phyloP scores from a whole-genome alignment of 1,140 invertebrate species.

The Drosophila miranda region DNA sequence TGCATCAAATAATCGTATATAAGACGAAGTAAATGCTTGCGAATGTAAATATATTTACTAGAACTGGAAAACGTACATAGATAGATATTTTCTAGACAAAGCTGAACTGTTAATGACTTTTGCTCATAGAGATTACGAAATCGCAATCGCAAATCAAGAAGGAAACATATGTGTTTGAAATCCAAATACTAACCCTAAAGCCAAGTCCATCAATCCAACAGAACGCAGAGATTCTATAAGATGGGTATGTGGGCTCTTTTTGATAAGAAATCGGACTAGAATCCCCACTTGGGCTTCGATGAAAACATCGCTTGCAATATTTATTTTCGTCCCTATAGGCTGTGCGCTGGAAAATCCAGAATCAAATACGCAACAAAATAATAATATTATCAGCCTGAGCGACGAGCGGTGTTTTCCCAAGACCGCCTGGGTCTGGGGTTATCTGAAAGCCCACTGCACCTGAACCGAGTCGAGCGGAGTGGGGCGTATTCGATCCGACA shows the following conservation, averaged over 20 bases:
- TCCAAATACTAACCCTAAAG: too few species aligned
- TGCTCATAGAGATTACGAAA: not conserved
- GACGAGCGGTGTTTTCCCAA: conserved; percentile 31
- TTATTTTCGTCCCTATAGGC: conserved; percentile 9
- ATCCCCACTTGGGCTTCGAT: too few species aligned
- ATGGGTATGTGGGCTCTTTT: too few species aligned
- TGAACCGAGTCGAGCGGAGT: not conserved
- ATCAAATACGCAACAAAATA: conserved; percentile 41
- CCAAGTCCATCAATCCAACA: too few species aligned
- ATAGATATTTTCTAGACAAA: conserved; percentile 19
- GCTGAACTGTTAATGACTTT: conserved; percentile 28
- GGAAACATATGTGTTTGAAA: too few species aligned
- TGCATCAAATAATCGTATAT: conserved; percentile 9
- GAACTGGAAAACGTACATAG: too few species aligned
- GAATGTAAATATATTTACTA: too few species aligned
- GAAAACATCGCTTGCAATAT: not conserved
- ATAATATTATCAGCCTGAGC: conserved; percentile 3
- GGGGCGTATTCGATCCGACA: not conserved
- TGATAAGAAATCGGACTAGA: too few species aligned
- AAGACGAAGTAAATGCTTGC: not conserved
- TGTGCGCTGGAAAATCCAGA: conserved; percentile 37
- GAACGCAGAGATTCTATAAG: too few species aligned
- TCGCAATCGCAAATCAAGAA: not conserved
- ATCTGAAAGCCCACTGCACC: conserved; percentile 31
- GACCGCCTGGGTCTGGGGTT: conserved; percentile 11